These are phyloP conservation scores for Halictus rubicundus DNA, from an alignment of 1,140 invertebrate species.

Conservation along the genomic window DNA sequence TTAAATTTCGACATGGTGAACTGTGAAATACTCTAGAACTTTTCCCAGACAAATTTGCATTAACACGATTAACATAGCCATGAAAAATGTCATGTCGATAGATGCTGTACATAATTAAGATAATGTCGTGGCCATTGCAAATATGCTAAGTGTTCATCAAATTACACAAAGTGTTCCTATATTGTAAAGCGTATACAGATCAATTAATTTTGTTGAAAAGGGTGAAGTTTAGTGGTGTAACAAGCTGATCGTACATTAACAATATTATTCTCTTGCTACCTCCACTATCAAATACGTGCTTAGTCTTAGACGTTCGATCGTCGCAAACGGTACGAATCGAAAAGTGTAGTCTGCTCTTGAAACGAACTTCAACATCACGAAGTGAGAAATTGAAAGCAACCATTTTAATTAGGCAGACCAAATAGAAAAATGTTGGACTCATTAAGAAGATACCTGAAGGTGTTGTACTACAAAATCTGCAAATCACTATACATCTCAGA, in stretches of 20 bases:
- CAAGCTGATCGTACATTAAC: no score
- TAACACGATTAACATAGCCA: no score
- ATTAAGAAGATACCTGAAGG: background rate
- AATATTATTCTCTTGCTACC: background rate
- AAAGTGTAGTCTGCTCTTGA: no score
- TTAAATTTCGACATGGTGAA: no score
- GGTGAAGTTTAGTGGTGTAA: constrained; percentile 47
- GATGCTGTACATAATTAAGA: constrained; percentile 30
- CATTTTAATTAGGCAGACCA: no score
- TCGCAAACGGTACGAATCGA: background rate
- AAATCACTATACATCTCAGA: constrained; percentile 31
- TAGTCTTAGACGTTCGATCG: constrained; percentile 13
- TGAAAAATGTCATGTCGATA: background rate
- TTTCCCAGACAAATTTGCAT: no score
- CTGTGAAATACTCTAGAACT: no score
- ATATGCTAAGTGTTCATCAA: background rate
- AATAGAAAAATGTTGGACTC: background rate
- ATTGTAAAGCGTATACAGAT: background rate
- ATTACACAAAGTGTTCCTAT: constrained; percentile 4
- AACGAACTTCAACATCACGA: background rate
- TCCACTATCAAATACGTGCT: background rate
- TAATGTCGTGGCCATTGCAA: constrained; percentile 33
- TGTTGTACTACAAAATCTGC: constrained; percentile 23
- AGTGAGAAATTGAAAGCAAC: background rate
- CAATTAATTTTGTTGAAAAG: constrained; percentile 23